A percentile compares a stretch with the other conserved stretches of the same genome.
Evolutionary conservation across 2,797 vertebrate species (phyloP).

Genomic region (Chaenodraco wilsoni): DNA sequence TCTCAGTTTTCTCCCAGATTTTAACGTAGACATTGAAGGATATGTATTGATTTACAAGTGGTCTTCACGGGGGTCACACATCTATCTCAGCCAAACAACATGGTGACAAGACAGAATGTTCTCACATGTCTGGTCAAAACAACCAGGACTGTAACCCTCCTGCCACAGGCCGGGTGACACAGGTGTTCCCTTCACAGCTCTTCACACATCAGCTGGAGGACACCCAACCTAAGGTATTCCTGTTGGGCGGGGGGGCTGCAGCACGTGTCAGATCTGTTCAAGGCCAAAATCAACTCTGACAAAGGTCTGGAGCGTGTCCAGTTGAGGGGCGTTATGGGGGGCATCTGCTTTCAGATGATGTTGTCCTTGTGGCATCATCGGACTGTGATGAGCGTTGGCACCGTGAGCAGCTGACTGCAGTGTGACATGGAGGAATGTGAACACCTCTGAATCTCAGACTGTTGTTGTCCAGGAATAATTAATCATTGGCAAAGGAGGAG

Average conservation of each 20-base stretch:
- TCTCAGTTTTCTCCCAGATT: too few species aligned
- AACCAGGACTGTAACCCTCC: constrained; percentile 18
- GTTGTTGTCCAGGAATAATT: constrained; percentile 8
- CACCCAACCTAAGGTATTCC: constrained; percentile 39
- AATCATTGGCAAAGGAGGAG: neutral
- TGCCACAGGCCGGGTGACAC: constrained; percentile 24
- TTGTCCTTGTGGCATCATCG: constrained; percentile 43
- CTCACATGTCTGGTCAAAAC: constrained; percentile 6
- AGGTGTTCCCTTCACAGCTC: constrained; percentile 27
- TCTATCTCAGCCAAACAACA: neutral
- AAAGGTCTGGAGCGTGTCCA: constrained; percentile 57
- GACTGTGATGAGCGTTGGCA: constrained; percentile 22
- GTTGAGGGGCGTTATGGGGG: constrained; percentile 54
- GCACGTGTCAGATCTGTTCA: constrained; percentile 34
- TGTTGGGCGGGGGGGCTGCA: constrained; percentile 28
- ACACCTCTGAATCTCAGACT: neutral
- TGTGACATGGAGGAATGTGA: neutral
- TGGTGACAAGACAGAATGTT: constrained; percentile 2
- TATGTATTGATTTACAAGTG: too few species aligned
- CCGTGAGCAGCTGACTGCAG: constrained; percentile 25
- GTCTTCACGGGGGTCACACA: too few species aligned
- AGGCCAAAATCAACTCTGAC: constrained; percentile 42
- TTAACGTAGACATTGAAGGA: too few species aligned
- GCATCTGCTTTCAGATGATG: constrained; percentile 58
- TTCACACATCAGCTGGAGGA: constrained; percentile 47